Conservation (phyloP, 2,113 vertebrate genomes). For the Planiliza haematocheilus region DNA sequence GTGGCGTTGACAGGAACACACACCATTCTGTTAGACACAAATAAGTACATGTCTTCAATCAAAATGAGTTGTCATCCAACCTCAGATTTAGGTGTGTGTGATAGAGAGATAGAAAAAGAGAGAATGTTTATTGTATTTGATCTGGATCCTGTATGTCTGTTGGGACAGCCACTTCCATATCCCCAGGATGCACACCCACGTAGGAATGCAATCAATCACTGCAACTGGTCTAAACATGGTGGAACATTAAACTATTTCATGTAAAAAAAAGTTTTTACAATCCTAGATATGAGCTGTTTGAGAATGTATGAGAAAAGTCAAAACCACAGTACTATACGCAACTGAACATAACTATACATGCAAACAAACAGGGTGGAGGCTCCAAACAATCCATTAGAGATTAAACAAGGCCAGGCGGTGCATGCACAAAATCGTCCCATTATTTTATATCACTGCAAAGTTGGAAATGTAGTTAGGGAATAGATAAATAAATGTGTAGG, state of each 20-base stretch:
- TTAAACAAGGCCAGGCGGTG: too few relatives aligned
- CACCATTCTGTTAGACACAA: neutral
- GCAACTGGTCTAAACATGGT: neutral
- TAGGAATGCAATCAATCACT: neutral
- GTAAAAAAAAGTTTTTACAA: neutral
- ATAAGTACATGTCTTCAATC: neutral
- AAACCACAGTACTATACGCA: too few relatives aligned
- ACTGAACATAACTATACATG: too few relatives aligned
- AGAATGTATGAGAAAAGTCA: too few relatives aligned
- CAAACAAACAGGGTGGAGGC: too few relatives aligned
- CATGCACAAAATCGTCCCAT: too few relatives aligned
- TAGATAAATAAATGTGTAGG: too few relatives aligned
- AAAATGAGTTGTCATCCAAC: neutral
- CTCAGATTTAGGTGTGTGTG: neutral
- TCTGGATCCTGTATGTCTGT: slow-evolving; percentile 28
- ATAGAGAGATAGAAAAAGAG: neutral
- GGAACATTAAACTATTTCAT: neutral
- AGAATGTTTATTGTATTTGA: slow-evolving; percentile 3
- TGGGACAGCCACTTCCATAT: slow-evolving; percentile 8
- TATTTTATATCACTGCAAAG: too few relatives aligned
- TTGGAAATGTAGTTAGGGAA: too few relatives aligned
- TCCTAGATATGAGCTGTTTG: neutral
- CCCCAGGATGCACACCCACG: slow-evolving; percentile 15
- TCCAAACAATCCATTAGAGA: too few relatives aligned
- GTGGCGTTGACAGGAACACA: neutral